These are phyloP conservation scores for Gisinianus flammeolus DNA, from an alignment of 2,888 invertebrate genomes.

Conservation along the genomic window DNA sequence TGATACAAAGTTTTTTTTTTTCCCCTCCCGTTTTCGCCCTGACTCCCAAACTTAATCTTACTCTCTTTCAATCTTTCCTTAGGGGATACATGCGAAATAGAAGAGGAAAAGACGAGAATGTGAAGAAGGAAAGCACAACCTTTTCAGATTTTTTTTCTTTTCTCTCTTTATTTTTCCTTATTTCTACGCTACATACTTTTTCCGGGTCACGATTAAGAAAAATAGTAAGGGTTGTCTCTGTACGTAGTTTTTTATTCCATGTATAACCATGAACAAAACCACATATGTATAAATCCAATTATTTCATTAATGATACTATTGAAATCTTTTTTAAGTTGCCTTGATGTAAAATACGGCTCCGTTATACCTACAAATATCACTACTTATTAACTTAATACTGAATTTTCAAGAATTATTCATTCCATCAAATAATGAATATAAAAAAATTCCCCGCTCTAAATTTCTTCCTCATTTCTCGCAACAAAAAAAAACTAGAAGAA, in stretches of 20 bases:
- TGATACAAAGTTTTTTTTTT: constrained; percentile 25
- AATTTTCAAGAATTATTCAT: no score
- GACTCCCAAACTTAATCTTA: constrained; percentile 8
- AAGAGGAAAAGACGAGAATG: not conserved
- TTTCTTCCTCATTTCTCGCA: no score
- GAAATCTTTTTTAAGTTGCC: no score
- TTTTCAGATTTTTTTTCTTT: not conserved
- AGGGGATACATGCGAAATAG: not conserved
- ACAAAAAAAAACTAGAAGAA: no score
- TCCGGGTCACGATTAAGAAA: not conserved
- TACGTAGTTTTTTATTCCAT: no score
- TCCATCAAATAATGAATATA: no score
- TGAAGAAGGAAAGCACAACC: not conserved
- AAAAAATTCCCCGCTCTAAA: no score
- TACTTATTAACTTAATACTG: no score
- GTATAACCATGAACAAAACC: not conserved
- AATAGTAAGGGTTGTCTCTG: not conserved
- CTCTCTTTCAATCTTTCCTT: constrained; percentile 27
- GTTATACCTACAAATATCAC: no score
- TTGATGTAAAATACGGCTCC: no score
- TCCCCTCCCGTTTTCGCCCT: no score
- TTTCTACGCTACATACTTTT: not conserved
- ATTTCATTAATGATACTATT: not conserved
- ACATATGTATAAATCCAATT: not conserved
- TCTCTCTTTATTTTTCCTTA: not conserved